These are phyloP conservation scores for Ostrea denselamellosa DNA, from an alignment of 1,140 invertebrate species.

Conservation along the genomic window DNA sequence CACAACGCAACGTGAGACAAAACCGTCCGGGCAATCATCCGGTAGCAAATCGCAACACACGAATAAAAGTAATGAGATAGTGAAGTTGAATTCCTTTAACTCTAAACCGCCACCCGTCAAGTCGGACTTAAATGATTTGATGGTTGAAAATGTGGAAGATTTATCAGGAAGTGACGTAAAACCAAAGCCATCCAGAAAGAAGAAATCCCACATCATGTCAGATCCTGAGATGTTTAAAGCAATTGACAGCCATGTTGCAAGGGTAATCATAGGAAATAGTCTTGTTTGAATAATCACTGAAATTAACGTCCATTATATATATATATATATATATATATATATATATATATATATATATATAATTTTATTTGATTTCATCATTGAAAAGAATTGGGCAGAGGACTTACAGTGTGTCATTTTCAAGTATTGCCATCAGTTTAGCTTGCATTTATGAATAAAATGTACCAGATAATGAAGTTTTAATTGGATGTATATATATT, in stretches of 20 bases:
- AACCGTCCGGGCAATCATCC: not conserved
- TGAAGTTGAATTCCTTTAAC: not conserved
- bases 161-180: not conserved
- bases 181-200: conserved; percentile 17
- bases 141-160: not conserved
- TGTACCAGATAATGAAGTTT: not conserved
- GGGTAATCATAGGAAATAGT: not conserved
- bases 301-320: not conserved
- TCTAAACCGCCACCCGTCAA: not conserved
- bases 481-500: not conserved
- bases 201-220: not conserved
- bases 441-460: too few relatives aligned
- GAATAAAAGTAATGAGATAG: not conserved
- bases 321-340: not conserved
- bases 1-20: not conserved
- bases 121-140: not conserved
- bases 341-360: not conserved
- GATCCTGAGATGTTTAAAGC: not conserved
- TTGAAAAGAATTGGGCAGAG: too few relatives aligned
- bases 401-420: too few relatives aligned
- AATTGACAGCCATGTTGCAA: conserved; percentile 17
- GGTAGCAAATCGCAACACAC: not conserved
- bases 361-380: too few relatives aligned
- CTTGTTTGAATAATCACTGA: not conserved
- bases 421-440: too few relatives aligned